Evolutionary conservation across 2,113 vertebrate species (phyloP).

Genomic region (Plestiodon gilberti): DNA sequence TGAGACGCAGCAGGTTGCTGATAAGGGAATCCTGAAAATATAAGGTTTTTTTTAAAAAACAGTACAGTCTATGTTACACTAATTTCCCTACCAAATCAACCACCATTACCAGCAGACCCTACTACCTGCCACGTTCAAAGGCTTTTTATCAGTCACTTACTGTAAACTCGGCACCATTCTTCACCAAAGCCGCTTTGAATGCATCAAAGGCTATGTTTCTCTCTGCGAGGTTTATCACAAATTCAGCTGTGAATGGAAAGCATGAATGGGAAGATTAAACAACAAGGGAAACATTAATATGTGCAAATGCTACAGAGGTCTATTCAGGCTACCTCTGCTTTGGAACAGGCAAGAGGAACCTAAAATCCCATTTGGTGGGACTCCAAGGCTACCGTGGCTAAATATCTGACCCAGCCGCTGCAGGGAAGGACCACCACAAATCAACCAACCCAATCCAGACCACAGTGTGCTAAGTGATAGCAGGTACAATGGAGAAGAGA

Average conservation of each 20-base stretch:
- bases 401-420: background rate
- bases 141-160: constrained; percentile 72
- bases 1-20: constrained; percentile 92
- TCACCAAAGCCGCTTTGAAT: constrained; percentile 85
- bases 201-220: constrained; percentile 88
- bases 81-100: background rate
- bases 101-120: background rate
- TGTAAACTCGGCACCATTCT: constrained; percentile 97
- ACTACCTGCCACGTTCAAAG: background rate
- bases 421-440: background rate
- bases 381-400: background rate
- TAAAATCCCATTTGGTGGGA: background rate
- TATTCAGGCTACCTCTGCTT: background rate
- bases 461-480: background rate
- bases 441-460: background rate
- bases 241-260: constrained; percentile 82
- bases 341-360: background rate
- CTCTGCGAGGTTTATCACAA: constrained; percentile 93
- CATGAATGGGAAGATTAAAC: accelerated
- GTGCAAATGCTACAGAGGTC: background rate
- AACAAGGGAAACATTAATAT: background rate
- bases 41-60: background rate
- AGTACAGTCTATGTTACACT: too few species aligned
- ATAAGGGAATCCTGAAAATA: constrained; percentile 89
- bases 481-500: background rate